Percentiles rank a stretch among this genome's conserved stretches.
Evolutionary conservation across 2,113 vertebrate species (phyloP).

Genomic region (Agelaius phoeniceus): DNA sequence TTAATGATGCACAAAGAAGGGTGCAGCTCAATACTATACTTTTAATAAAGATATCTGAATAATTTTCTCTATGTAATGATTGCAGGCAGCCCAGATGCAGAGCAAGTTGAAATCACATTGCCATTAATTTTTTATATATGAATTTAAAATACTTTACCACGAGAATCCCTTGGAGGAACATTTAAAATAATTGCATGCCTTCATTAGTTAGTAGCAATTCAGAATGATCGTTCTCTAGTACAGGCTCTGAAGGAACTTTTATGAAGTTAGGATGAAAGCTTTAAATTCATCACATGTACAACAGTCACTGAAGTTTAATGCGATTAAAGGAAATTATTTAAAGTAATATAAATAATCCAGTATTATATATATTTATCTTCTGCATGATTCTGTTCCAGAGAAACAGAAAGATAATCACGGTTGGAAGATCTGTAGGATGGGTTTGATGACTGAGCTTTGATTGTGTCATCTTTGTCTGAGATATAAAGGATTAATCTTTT

Average conservation of each 20-base stretch:
- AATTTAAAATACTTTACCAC: slow-evolving; percentile 68
- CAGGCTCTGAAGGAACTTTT: slow-evolving; percentile 37
- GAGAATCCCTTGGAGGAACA: slow-evolving; percentile 54
- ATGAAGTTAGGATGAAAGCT: slow-evolving; percentile 42
- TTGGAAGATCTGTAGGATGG: not conserved
- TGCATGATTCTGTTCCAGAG: not conserved
- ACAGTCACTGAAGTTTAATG: slow-evolving; percentile 34
- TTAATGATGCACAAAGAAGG: not conserved
- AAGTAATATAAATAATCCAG: slow-evolving; percentile 15
- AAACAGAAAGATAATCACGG: fast-evolving
- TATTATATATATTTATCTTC: not conserved
- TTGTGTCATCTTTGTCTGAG: not conserved
- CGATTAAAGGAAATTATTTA: slow-evolving; percentile 20
- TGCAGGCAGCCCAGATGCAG: slow-evolving; percentile 30
- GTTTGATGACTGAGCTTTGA: not conserved
- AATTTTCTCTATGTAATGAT: slow-evolving; percentile 20
- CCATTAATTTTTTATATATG: slow-evolving; percentile 65
- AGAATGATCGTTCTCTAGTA: not conserved
- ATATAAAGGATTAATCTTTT: not conserved
- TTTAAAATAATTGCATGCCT: slow-evolving; percentile 63
- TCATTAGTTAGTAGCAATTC: slow-evolving; percentile 47
- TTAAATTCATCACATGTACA: slow-evolving; percentile 19
- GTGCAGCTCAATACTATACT: not conserved
- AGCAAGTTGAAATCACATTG: slow-evolving; percentile 10
- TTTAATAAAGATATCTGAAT: slow-evolving; percentile 45